These are phyloP conservation scores for Drosophila takahashii DNA, from an alignment of 1,140 invertebrate genomes.

Conservation along the genomic window DNA sequence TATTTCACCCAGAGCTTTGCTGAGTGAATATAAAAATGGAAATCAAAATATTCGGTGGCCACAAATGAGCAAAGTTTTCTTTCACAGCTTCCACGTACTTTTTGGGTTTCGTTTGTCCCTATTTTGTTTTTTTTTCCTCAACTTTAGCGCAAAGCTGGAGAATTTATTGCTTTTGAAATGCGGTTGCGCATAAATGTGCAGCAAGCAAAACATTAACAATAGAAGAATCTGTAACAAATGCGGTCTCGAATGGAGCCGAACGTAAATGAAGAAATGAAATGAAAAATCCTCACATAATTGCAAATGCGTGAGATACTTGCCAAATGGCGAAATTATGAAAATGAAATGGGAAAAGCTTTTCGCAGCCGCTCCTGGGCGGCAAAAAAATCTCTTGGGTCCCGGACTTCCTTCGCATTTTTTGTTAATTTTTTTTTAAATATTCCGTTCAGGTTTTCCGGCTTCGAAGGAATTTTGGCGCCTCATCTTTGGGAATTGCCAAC, in stretches of 20 bases:
- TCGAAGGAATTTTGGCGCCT: constrained; percentile 61
- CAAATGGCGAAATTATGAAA: constrained; percentile 80
- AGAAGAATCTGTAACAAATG: constrained; percentile 57
- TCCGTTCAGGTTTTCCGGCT: constrained; percentile 44
- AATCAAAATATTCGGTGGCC: constrained; percentile 65
- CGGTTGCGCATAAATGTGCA: constrained; percentile 79
- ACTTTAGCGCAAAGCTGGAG: constrained; percentile 60
- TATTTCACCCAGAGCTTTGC: constrained; percentile 40
- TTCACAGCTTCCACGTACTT: constrained; percentile 23
- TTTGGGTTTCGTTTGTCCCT: constrained; percentile 21
- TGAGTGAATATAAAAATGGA: constrained; percentile 48
- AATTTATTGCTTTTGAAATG: constrained; percentile 83
- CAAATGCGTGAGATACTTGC: constrained; percentile 80
- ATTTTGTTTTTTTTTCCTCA: constrained; percentile 26
- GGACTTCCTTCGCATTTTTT: neutral
- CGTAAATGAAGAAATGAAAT: constrained; percentile 64
- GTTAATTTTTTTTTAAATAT: constrained; percentile 49
- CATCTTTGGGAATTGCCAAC: constrained; percentile 31
- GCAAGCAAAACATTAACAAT: constrained; percentile 43
- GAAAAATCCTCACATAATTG: constrained; percentile 81
- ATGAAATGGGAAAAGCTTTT: constrained; percentile 62
- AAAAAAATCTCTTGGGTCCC: constrained; percentile 14
- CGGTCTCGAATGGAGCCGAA: constrained; percentile 43
- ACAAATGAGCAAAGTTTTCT: constrained; percentile 80
- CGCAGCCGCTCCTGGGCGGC: neutral